phyloP scores from a whole-genome alignment of 2,888 invertebrate species.

The Apeira syringaria region DNA sequence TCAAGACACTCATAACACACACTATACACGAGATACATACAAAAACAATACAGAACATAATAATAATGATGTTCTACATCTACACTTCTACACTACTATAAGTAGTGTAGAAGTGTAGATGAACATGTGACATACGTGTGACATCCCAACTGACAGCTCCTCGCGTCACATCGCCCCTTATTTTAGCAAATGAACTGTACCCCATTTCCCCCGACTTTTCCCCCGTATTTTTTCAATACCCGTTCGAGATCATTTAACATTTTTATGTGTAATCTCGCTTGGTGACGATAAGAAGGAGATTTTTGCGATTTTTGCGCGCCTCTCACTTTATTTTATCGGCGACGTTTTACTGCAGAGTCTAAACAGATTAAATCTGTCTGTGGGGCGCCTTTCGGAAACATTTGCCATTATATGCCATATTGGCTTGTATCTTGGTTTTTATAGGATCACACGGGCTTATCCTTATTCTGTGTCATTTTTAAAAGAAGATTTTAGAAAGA shows the following conservation, averaged over 20 bases:
- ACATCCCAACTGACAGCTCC: too few species aligned
- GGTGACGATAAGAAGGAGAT: conserved; percentile 76
- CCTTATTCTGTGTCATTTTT: not conserved
- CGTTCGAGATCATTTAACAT: conserved; percentile 82
- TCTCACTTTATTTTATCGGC: conserved; percentile 78
- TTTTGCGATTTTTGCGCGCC: conserved; percentile 57
- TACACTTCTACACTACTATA: too few species aligned
- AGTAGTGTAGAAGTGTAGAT: too few species aligned
- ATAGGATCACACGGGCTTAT: conserved; percentile 33
- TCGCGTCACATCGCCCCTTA: conserved; percentile 41
- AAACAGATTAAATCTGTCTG: conserved; percentile 79
- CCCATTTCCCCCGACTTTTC: conserved; percentile 68
- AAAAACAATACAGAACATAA: too few species aligned
- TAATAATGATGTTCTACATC: too few species aligned
- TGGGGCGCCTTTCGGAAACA: conserved; percentile 53
- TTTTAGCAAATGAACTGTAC: conserved; percentile 25
- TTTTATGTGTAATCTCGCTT: conserved; percentile 82
- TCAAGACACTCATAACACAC: too few species aligned
- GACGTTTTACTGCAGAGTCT: conserved; percentile 72
- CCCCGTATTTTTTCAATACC: conserved; percentile 79
- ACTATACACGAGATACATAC: too few species aligned
- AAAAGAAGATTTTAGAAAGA: not conserved
- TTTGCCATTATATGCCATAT: conserved; percentile 60
- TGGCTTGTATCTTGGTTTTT: conserved; percentile 61
- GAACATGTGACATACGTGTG: too few species aligned